Percentiles rank a stretch among this genome's conserved stretches.
Evolutionary conservation across 1,140 invertebrate species (phyloP).

Genomic region (Drosophila kepulauana): DNA sequence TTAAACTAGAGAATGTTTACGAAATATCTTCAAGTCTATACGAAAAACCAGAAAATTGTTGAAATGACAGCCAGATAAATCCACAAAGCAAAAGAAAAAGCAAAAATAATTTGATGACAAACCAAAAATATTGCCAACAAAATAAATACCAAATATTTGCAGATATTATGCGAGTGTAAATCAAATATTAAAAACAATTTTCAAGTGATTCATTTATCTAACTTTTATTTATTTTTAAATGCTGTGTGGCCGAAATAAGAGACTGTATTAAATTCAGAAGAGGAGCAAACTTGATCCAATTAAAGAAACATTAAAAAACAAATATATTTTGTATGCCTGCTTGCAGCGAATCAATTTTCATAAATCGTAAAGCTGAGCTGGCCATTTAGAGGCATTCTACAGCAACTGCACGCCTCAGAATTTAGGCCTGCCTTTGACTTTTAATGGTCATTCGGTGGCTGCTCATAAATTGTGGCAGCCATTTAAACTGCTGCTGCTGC

Average conservation of each 20-base stretch:
- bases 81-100: background rate
- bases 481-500: conserved; percentile 59
- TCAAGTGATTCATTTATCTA: background rate
- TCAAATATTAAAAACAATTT: conserved; percentile 1
- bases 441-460: conserved; percentile 77
- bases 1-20: background rate
- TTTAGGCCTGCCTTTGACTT: conserved; percentile 52
- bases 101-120: background rate
- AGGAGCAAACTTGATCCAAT: conserved; percentile 36
- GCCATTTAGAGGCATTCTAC: conserved; percentile 52
- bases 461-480: conserved; percentile 68
- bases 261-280: conserved; percentile 3
- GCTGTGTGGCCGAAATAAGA: background rate
- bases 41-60: background rate
- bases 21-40: background rate
- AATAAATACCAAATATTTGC: conserved; percentile 11
- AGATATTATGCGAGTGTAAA: background rate
- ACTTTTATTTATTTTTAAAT: background rate
- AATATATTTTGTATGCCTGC: conserved; percentile 41
- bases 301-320: conserved; percentile 55
- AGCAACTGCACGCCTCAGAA: conserved; percentile 34
- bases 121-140: background rate
- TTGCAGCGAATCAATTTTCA: conserved; percentile 71
- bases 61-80: background rate
- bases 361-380: conserved; percentile 65